Conservation (phyloP, 2,888 invertebrate species). For the Synergus japonicus region DNA sequence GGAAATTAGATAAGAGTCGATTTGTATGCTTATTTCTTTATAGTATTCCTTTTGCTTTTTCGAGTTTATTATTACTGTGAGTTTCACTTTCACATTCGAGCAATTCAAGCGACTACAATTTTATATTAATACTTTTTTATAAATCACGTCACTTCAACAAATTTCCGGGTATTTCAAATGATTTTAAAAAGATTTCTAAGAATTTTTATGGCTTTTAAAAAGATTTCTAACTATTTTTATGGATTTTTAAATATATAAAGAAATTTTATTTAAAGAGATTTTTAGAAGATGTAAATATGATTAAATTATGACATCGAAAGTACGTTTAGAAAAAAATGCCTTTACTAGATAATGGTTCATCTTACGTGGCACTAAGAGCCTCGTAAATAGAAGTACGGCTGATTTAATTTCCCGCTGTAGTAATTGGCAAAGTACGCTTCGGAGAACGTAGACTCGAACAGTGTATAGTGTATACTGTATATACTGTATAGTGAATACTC, state of each 20-base stretch:
- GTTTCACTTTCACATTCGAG: background rate
- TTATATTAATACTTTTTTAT: too few species aligned
- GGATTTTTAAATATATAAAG: too few species aligned
- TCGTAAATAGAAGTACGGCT: slow-evolving; percentile 69
- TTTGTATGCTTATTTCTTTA: background rate
- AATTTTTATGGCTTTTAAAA: too few species aligned
- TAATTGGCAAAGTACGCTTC: slow-evolving; percentile 63
- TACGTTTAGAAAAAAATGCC: slow-evolving; percentile 57
- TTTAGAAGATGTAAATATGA: background rate
- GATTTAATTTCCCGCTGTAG: slow-evolving; percentile 74
- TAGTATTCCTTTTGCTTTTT: background rate
- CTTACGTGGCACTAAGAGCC: slow-evolving; percentile 58
- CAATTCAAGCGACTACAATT: too few species aligned
- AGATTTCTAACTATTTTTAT: too few species aligned
- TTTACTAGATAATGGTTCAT: slow-evolving; percentile 64
- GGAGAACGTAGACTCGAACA: slow-evolving; percentile 21
- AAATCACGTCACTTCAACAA: too few species aligned
- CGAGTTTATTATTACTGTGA: background rate
- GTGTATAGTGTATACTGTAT: background rate
- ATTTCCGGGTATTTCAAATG: too few species aligned
- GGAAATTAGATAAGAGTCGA: slow-evolving; percentile 41
- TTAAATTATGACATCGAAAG: slow-evolving; percentile 8
- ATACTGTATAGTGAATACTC: too few species aligned
- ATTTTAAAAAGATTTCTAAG: too few species aligned
- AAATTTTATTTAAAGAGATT: too few species aligned